Base-by-base conservation (phyloP, 2,888 invertebrate species). In the Polydrusus pterygomalis region DNA sequence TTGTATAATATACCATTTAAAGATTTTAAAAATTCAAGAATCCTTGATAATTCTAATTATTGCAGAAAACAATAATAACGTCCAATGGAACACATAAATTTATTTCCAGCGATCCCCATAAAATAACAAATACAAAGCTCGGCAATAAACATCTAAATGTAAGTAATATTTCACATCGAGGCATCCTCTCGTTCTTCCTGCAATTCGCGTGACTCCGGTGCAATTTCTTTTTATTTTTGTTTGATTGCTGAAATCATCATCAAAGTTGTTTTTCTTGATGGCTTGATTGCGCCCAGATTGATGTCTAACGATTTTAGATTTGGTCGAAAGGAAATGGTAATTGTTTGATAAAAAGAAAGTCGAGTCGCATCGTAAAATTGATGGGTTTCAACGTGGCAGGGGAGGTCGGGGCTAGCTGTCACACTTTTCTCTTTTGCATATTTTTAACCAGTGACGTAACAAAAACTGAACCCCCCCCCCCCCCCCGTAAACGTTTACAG, bases 271-370 rank as follows among this genome's bases (percentile, higher is more conserved):
- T 38, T 51, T 30, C 40, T 63, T 72, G 56, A 68, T 68, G 56
- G 68, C 25, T 68, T 68, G 72, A 72, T 72, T 72, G 72, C 56
- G 72, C 56, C 65, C 25, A 56, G 72, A 65, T 72, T 72, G 72
- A 65, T 72, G 72, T 30, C 51, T 54, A 51, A 64, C 54, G 54
- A 72, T 65, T 64, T 64, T 72, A 60, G 58, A 38, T 60, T 60
- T 60, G 15, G 58, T 60, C 38, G 58, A 60, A 11, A 38, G 38
- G 58, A 60, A 40, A 60, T 60, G 38, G 58, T 60, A 60, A 60
- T 60, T 60, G 38, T 38, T 47, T 38, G 58, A 60, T 60, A 18
- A 60, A 54, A 60, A 60, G 58, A 60, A 60, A 60, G 58, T 60
- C 20, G 1, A 60, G 38, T 38, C 58, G n/a, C 38, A 60, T 38